These are phyloP conservation scores for Onychomys leucogaster DNA, from an alignment of 2,797 vertebrate species.

Conservation along the genomic window DNA sequence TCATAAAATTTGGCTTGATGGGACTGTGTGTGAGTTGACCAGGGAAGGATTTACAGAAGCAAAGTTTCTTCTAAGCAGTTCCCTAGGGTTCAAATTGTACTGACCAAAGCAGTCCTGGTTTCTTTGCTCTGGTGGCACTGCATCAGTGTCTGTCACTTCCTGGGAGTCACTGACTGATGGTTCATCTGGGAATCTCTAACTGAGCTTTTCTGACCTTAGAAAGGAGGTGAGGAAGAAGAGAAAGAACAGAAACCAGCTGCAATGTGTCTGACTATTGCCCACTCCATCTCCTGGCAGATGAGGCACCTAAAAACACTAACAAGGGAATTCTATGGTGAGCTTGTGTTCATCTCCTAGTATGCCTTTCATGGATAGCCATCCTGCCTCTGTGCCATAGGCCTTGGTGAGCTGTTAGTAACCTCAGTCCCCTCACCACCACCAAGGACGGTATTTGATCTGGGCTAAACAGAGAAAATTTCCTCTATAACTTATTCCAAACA, in stretches of 20 bases:
- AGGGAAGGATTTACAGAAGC: not conserved
- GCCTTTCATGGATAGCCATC: not conserved
- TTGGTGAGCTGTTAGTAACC: not conserved
- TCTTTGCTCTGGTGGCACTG: not conserved
- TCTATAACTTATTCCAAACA: not conserved
- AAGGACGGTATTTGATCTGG: not conserved
- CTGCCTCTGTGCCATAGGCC: not conserved
- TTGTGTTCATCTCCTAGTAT: not conserved
- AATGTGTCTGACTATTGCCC: not conserved
- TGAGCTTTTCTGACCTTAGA: slow-evolving; percentile 30
- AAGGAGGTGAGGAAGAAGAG: not conserved
- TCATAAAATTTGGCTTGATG: not conserved
- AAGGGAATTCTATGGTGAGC: not conserved
- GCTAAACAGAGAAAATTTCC: not conserved
- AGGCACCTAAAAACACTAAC: not conserved
- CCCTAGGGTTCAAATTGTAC: not conserved
- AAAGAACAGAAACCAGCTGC: not conserved
- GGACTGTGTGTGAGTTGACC: not conserved
- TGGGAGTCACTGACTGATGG: not conserved
- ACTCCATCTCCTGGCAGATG: not conserved
- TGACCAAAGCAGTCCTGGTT: not conserved
- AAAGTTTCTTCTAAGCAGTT: not conserved
- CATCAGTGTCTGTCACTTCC: not conserved
- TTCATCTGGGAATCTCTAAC: not conserved
- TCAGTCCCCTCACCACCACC: not conserved